These are phyloP conservation scores for Chloropsis cyanopogon DNA, from an alignment of 2,113 vertebrate species.

Conservation along the genomic window DNA sequence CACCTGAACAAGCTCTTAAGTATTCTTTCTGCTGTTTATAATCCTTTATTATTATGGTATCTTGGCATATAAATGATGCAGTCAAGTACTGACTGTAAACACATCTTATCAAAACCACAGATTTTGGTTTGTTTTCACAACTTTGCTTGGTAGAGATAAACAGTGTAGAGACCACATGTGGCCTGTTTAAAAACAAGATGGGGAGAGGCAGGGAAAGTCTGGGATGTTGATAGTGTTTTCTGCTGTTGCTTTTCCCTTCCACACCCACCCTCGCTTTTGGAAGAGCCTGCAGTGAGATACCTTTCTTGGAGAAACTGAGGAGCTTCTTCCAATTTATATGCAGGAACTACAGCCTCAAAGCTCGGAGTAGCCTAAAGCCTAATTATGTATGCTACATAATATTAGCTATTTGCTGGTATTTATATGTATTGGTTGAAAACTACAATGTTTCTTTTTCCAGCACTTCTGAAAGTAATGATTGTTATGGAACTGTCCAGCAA, in stretches of 20 bases:
- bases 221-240: background rate
- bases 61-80: background rate
- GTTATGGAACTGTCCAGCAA: background rate
- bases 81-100: background rate
- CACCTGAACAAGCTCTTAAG: background rate
- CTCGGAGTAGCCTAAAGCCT: background rate
- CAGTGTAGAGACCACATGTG: background rate
- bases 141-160: background rate
- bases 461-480: background rate
- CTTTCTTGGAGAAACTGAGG: background rate
- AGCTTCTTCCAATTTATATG: background rate
- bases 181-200: background rate
- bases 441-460: background rate
- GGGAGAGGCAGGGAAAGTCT: background rate
- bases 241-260: background rate
- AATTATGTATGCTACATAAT: background rate
- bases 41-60: background rate
- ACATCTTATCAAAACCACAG: background rate
- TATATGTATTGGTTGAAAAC: background rate
- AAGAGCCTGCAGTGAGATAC: background rate
- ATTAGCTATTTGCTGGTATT: background rate
- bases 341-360: background rate
- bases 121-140: background rate
- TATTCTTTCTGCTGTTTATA: background rate
- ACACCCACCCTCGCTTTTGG: background rate